Conservation (phyloP, 2,888 invertebrate species). For the Cordilura impudica region DNA sequence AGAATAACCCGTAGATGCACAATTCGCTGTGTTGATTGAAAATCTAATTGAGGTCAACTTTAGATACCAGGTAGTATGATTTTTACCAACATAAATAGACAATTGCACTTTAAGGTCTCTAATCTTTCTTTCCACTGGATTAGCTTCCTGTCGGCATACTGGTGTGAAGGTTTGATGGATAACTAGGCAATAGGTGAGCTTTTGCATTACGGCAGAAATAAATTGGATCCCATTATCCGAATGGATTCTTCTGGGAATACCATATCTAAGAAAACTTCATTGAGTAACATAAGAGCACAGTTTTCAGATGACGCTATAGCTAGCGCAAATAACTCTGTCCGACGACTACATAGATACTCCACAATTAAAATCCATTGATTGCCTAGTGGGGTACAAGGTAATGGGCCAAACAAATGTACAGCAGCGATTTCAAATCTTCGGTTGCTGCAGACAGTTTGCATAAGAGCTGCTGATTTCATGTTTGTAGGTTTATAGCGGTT, state of each 20-base stretch:
- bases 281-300: constrained; percentile 68
- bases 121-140: constrained; percentile 58
- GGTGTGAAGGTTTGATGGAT: constrained; percentile 58
- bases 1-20: constrained; percentile 66
- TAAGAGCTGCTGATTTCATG: constrained; percentile 7
- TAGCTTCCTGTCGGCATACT: constrained; percentile 59
- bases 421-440: constrained; percentile 55
- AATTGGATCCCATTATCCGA: constrained; percentile 74
- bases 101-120: constrained; percentile 31
- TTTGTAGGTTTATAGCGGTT: constrained; percentile 12
- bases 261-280: constrained; percentile 72
- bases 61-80: constrained; percentile 8
- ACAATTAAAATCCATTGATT: constrained; percentile 67
- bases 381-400: constrained; percentile 50
- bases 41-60: constrained; percentile 41
- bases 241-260: constrained; percentile 68
- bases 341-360: constrained; percentile 67
- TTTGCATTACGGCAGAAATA: constrained; percentile 64
- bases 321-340: constrained; percentile 70
- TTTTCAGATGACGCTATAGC: constrained; percentile 67
- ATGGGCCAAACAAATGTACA: constrained; percentile 60
- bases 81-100: constrained; percentile 44
- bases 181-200: constrained; percentile 42
- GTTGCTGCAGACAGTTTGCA: constrained; percentile 24
- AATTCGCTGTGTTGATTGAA: no score